Conservation (phyloP, 2,888 invertebrate species). For the Hemicrepidius hirtus region DNA sequence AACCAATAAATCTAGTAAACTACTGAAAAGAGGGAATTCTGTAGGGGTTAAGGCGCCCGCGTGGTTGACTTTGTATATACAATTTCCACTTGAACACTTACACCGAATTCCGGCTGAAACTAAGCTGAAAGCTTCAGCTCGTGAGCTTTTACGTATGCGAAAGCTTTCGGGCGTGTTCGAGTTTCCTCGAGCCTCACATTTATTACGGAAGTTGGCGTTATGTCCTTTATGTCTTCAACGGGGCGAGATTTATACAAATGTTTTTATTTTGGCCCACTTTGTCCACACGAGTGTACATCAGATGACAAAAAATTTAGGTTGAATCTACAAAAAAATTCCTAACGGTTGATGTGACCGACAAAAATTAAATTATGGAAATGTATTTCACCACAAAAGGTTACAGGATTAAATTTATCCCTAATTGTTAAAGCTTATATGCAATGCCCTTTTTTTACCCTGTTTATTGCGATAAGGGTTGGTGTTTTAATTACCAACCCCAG, state of each 20-base stretch:
- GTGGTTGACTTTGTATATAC: slow-evolving; percentile 14
- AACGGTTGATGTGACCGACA: slow-evolving; percentile 4
- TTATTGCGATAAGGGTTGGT: too few relatives aligned
- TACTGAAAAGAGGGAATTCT: neutral
- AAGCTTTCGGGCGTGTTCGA: slow-evolving; percentile 50
- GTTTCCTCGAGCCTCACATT: slow-evolving; percentile 44
- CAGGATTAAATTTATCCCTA: slow-evolving; percentile 10
- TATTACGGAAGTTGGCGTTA: slow-evolving; percentile 42
- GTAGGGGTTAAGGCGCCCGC: slow-evolving; percentile 14
- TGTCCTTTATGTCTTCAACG: slow-evolving; percentile 35
- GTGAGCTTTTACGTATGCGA: slow-evolving; percentile 55
- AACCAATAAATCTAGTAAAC: slow-evolving; percentile 9
- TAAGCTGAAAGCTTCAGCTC: slow-evolving; percentile 54
- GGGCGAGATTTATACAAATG: slow-evolving; percentile 45
- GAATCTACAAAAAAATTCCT: neutral
- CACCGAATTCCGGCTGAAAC: slow-evolving; percentile 54
- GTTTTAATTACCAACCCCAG: too few relatives aligned
- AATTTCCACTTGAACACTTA: slow-evolving; percentile 20
- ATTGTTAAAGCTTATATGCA: slow-evolving; percentile 1
- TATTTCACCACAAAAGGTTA: neutral
- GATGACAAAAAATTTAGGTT: slow-evolving; percentile 24
- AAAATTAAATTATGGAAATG: slow-evolving; percentile 29
- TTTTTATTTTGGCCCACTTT: slow-evolving; percentile 44
- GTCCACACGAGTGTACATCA: slow-evolving; percentile 24
- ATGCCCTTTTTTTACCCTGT: neutral